Percentiles rank a stretch among this genome's conserved stretches.
Conservation (phyloP, 2,113 vertebrate species). For the Archocentrus centrarchus region DNA sequence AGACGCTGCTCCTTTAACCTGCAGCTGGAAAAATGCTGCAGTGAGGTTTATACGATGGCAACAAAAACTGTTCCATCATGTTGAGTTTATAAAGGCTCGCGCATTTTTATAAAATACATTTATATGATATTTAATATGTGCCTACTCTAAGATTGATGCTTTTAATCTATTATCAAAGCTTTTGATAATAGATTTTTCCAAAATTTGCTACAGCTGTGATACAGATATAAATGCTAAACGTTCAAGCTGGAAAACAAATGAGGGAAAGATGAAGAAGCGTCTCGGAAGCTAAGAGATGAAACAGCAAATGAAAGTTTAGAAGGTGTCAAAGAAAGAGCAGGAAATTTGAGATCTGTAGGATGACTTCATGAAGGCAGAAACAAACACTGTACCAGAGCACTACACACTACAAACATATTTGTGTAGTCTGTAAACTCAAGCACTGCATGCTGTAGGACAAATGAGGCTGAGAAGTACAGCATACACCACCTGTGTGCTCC, state of each 20-base stretch:
- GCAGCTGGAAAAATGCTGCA: slow-evolving; percentile 49
- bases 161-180: not conserved
- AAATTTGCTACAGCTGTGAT: not conserved
- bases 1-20: slow-evolving; percentile 53
- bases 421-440: not conserved
- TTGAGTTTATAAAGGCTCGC: not conserved
- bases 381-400: too few species aligned
- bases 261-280: not conserved
- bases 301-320: too few species aligned
- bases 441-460: not conserved
- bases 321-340: not conserved
- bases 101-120: not conserved
- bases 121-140: not conserved
- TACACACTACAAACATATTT: not conserved
- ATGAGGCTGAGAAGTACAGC: not conserved
- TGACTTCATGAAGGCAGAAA: too few species aligned
- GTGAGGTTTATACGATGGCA: not conserved
- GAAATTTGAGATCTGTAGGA: not conserved
- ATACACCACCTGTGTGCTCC: not conserved
- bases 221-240: not conserved
- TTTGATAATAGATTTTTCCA: too few species aligned
- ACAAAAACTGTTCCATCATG: not conserved
- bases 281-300: not conserved
- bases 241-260: not conserved
- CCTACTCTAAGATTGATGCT: not conserved